phyloP scores from a whole-genome alignment of 2,113 vertebrate species.

The Archocentrus centrarchus region DNA sequence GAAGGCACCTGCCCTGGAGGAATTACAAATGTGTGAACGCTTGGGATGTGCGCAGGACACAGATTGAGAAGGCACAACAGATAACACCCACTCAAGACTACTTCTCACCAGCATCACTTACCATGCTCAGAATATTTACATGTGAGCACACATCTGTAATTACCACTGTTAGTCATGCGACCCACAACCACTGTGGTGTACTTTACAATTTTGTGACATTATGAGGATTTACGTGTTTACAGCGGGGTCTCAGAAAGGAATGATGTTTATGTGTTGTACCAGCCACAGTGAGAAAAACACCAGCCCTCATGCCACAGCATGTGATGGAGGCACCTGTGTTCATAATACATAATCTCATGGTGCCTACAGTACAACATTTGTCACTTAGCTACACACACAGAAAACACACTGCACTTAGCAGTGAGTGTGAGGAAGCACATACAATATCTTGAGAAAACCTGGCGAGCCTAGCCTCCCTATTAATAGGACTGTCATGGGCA shows the following conservation, averaged over 20 bases:
- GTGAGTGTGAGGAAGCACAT: constrained; percentile 58
- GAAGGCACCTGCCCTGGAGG: constrained; percentile 65
- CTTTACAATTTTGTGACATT: not conserved
- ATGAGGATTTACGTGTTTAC: constrained; percentile 19
- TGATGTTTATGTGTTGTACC: constrained; percentile 3
- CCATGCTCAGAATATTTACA: constrained; percentile 26
- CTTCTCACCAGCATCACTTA: constrained; percentile 5
- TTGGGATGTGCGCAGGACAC: constrained; percentile 33
- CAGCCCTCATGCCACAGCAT: constrained; percentile 55
- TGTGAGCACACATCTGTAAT: constrained; percentile 40
- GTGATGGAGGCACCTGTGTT: constrained; percentile 51
- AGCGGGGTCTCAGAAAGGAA: constrained; percentile 22
- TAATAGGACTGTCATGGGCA: constrained; percentile 68
- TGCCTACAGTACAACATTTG: constrained; percentile 50
- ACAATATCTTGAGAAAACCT: constrained; percentile 51
- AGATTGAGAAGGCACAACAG: constrained; percentile 36
- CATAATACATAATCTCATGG: constrained; percentile 31
- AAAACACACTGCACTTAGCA: constrained; percentile 62
- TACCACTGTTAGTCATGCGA: constrained; percentile 16
- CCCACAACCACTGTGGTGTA: not conserved
- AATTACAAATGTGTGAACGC: constrained; percentile 64
- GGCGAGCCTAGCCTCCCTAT: constrained; percentile 56
- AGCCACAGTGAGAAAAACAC: constrained; percentile 48
- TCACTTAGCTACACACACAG: constrained; percentile 56
- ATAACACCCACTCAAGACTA: constrained; percentile 25